Conservation (phyloP, 1,140 invertebrate species). For the Macrosteles quadrilineatus region DNA sequence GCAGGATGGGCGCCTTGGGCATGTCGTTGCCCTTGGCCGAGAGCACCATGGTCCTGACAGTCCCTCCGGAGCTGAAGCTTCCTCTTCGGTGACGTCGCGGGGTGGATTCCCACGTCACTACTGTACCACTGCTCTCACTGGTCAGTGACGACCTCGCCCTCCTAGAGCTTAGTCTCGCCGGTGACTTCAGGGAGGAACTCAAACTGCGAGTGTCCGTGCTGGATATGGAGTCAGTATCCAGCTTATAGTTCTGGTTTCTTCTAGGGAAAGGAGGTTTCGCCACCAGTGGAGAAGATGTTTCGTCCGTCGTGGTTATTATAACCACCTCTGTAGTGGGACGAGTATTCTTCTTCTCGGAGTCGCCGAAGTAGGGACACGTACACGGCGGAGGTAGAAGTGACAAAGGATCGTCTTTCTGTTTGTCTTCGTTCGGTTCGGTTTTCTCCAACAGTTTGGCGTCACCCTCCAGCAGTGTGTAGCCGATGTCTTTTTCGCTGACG, state of each 20-base stretch:
- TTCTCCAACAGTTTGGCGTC: slow-evolving; percentile 32
- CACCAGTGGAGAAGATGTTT: neutral
- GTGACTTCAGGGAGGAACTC: slow-evolving; percentile 14
- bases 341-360: slow-evolving; percentile 46
- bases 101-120: slow-evolving; percentile 37
- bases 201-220: slow-evolving; percentile 15
- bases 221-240: slow-evolving; percentile 1
- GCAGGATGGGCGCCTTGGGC: slow-evolving; percentile 47
- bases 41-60: slow-evolving; percentile 33
- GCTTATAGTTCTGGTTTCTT: slow-evolving; percentile 17
- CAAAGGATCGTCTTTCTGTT: slow-evolving; percentile 46
- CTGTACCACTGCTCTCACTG: slow-evolving; percentile 24
- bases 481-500: slow-evolving; percentile 14
- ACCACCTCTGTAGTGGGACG: slow-evolving; percentile 36
- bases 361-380: slow-evolving; percentile 76
- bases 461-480: slow-evolving; percentile 20
- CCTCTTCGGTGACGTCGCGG: slow-evolving; percentile 31
- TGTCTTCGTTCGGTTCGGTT: slow-evolving; percentile 44
- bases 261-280: slow-evolving; percentile 3
- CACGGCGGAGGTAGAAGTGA: slow-evolving; percentile 66
- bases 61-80: slow-evolving; percentile 34
- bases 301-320: slow-evolving; percentile 35
- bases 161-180: neutral
- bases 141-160: slow-evolving; percentile 18
- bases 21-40: slow-evolving; percentile 10